Conservation (phyloP, 2,888 invertebrate genomes). For the Melanchra persicariae region DNA sequence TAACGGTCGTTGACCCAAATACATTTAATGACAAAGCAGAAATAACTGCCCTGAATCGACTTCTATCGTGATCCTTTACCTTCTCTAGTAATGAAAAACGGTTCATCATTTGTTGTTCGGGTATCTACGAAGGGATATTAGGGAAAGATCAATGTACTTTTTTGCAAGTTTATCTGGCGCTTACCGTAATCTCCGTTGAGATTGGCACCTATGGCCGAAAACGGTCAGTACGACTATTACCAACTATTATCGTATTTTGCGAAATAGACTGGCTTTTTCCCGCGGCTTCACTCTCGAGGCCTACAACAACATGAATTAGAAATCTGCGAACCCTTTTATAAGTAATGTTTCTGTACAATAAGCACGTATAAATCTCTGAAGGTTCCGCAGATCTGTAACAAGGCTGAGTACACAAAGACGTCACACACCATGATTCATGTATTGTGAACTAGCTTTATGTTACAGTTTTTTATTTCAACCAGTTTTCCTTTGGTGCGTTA, state of each 20-base stretch:
- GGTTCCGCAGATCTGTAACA: constrained; percentile 24
- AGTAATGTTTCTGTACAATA: not conserved
- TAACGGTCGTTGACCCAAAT: no score
- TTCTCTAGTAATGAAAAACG: no score
- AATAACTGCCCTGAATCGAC: no score
- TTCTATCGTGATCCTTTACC: no score
- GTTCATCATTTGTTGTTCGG: no score
- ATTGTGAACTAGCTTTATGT: constrained; percentile 28
- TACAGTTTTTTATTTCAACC: constrained; percentile 16
- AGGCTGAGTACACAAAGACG: constrained; percentile 29
- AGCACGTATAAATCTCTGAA: constrained; percentile 27
- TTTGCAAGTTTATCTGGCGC: no score
- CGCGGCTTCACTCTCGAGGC: not conserved
- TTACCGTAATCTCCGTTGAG: no score
- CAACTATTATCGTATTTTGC: constrained; percentile 1
- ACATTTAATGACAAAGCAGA: no score
- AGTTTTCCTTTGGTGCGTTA: constrained; percentile 21
- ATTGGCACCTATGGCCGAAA: no score
- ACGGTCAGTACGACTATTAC: no score
- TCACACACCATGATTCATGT: not conserved
- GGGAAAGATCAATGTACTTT: no score
- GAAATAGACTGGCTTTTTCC: not conserved
- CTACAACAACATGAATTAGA: not conserved
- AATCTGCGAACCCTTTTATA: not conserved
- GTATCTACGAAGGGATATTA: no score